Percentiles rank a stretch among this genome's conserved stretches.
phyloP scores from a whole-genome alignment of 2,113 vertebrate species.

The Hemichromis elongatus region DNA sequence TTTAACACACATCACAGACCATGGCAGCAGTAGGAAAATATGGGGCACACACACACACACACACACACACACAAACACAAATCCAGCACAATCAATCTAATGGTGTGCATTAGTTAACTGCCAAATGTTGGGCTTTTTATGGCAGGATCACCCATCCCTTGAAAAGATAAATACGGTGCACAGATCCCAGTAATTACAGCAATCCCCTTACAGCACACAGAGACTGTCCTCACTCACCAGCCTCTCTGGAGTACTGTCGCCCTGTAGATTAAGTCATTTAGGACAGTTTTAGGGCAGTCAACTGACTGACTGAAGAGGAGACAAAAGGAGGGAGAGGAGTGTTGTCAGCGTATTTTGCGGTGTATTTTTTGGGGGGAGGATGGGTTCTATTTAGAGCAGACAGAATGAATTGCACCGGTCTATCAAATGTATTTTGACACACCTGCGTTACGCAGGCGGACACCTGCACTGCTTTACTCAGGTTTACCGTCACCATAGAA shows the following conservation, averaged over 20 bases:
- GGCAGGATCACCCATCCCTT: slow-evolving; percentile 70
- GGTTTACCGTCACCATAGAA: background rate
- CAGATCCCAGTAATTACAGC: slow-evolving; percentile 81
- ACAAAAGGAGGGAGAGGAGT: slow-evolving; percentile 33
- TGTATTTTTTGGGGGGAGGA: background rate
- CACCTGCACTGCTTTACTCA: background rate
- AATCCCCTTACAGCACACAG: slow-evolving; percentile 71
- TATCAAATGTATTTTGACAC: background rate
- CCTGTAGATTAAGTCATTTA: slow-evolving; percentile 70
- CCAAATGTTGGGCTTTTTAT: slow-evolving; percentile 82
- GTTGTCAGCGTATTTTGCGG: slow-evolving; percentile 14
- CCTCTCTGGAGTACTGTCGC: slow-evolving; percentile 51
- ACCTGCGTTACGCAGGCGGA: background rate
- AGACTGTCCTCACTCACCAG: slow-evolving; percentile 42
- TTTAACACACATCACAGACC: slow-evolving; percentile 77
- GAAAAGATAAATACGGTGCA: slow-evolving; percentile 80
- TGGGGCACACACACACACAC: slow-evolving; percentile 2
- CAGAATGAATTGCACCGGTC: background rate
- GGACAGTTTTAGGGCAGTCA: slow-evolving; percentile 61
- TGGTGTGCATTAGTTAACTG: slow-evolving; percentile 86
- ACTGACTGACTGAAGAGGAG: slow-evolving; percentile 37
- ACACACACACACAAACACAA: slow-evolving; percentile 51
- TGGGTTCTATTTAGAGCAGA: background rate
- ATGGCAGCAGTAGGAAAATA: background rate
- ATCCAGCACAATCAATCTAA: slow-evolving; percentile 85